Conservation (phyloP, 2,888 invertebrate species). For the Asteroscopus sphinx region DNA sequence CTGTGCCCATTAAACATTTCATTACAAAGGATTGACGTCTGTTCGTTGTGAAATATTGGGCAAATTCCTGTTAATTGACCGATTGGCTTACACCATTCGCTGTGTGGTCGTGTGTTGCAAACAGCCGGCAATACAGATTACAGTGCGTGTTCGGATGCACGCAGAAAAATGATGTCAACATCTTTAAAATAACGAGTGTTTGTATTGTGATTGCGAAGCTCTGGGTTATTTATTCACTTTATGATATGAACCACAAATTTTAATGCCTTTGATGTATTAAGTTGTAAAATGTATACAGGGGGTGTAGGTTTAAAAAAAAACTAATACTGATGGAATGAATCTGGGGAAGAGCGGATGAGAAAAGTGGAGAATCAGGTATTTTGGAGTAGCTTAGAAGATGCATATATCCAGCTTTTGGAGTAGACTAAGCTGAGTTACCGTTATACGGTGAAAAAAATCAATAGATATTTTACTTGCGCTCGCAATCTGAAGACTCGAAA, state of each 20-base stretch:
- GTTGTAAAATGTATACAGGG: too few relatives aligned
- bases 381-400: too few relatives aligned
- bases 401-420: too few relatives aligned
- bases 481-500: too few relatives aligned
- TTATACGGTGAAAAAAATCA: too few relatives aligned
- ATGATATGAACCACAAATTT: background rate
- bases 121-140: constrained; percentile 25
- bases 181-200: constrained; percentile 25
- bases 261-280: too few relatives aligned
- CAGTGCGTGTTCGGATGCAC: constrained; percentile 37
- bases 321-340: too few relatives aligned
- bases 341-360: too few relatives aligned
- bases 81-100: constrained; percentile 55
- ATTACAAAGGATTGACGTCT: constrained; percentile 56
- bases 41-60: constrained; percentile 53
- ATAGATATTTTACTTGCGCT: too few relatives aligned
- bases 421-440: too few relatives aligned
- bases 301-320: too few relatives aligned
- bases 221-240: constrained; percentile 13
- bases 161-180: constrained; percentile 32
- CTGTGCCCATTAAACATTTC: constrained; percentile 44
- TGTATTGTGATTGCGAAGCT: constrained; percentile 11
- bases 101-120: constrained; percentile 45
- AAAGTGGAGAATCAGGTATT: too few relatives aligned
- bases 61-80: constrained; percentile 60